phyloP scores from a whole-genome alignment of 2,888 invertebrate genomes.

The Drosophila macrospina region DNA sequence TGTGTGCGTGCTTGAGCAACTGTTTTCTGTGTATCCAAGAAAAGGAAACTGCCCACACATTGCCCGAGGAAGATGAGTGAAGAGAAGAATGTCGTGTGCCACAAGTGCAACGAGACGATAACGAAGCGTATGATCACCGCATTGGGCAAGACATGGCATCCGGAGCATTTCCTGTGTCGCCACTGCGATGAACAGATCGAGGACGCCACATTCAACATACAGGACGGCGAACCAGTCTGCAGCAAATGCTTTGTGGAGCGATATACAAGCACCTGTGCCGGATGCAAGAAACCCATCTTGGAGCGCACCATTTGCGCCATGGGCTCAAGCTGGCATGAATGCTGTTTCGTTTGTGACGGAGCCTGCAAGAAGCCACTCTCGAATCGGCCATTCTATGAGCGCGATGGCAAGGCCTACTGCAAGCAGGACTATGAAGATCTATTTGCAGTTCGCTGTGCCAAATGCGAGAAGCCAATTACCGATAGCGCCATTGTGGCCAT shows the following conservation, averaged over 20 bases:
- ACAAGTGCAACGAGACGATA: conserved; percentile 77
- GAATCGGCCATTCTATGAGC: conserved; percentile 94
- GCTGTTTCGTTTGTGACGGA: conserved; percentile 93
- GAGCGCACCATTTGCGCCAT: conserved; percentile 95
- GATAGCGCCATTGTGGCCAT: conserved; percentile 94
- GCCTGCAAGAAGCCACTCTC: conserved; percentile 93
- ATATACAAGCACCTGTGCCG: conserved; percentile 95
- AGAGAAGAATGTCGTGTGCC: conserved; percentile 61
- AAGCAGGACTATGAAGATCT: conserved; percentile 92
- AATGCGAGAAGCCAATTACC: conserved; percentile 92
- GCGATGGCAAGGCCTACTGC: conserved; percentile 93
- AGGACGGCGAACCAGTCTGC: conserved; percentile 93
- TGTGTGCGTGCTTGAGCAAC: conserved; percentile 7
- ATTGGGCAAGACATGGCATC: conserved; percentile 96
- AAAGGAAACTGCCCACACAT: not conserved
- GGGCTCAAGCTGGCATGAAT: conserved; percentile 94
- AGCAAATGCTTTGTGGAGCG: conserved; percentile 93
- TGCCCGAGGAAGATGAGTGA: conserved; percentile 55
- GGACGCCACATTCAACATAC: conserved; percentile 93
- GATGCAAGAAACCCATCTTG: conserved; percentile 93
- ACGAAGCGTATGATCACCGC: conserved; percentile 91
- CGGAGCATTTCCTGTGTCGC: conserved; percentile 96
- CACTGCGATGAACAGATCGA: conserved; percentile 95
- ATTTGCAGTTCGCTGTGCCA: conserved; percentile 94
- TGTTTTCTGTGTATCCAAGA: conserved; percentile 1